These are phyloP conservation scores for Plagodis dolabraria DNA, from an alignment of 2,888 invertebrate genomes.

Conservation along the genomic window DNA sequence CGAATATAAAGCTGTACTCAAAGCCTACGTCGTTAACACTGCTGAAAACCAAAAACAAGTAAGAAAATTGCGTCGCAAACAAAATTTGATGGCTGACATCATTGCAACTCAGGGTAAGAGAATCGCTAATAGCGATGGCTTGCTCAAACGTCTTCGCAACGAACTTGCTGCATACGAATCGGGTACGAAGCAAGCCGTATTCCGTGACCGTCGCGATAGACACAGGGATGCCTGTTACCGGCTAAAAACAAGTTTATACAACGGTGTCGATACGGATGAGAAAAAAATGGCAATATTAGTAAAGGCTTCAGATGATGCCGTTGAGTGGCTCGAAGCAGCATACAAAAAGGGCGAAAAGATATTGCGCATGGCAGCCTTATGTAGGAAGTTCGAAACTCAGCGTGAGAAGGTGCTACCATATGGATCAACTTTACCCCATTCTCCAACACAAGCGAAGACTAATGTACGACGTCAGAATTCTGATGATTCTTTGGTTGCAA, in stretches of 20 bases:
- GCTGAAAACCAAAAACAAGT: conserved; percentile 74
- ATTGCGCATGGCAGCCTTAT: conserved; percentile 77
- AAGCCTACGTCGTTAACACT: conserved; percentile 65
- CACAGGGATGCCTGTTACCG: conserved; percentile 65
- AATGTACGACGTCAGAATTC: conserved; percentile 53
- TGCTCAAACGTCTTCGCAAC: conserved; percentile 63
- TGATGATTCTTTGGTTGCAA: conserved; percentile 63
- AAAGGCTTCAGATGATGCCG: conserved; percentile 63
- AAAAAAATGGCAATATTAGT: conserved; percentile 62
- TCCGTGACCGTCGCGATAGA: conserved; percentile 70
- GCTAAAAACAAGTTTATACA: conserved; percentile 59
- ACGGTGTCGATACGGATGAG: conserved; percentile 59
- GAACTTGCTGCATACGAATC: conserved; percentile 75
- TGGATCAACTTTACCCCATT: conserved; percentile 55
- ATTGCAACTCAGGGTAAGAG: conserved; percentile 74
- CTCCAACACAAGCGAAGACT: conserved; percentile 52
- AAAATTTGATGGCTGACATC: conserved; percentile 75
- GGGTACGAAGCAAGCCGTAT: conserved; percentile 73
- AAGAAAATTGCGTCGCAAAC: conserved; percentile 69
- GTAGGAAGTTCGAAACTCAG: conserved; percentile 84
- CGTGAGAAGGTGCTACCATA: conserved; percentile 79
- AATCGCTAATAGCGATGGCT: conserved; percentile 68
- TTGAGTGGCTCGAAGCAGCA: conserved; percentile 69
- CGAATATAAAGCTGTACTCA: conserved; percentile 69
- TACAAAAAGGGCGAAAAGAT: conserved; percentile 79